Base-by-base conservation (phyloP, 2,797 vertebrate genomes). In the Mastacembelus armatus region DNA sequence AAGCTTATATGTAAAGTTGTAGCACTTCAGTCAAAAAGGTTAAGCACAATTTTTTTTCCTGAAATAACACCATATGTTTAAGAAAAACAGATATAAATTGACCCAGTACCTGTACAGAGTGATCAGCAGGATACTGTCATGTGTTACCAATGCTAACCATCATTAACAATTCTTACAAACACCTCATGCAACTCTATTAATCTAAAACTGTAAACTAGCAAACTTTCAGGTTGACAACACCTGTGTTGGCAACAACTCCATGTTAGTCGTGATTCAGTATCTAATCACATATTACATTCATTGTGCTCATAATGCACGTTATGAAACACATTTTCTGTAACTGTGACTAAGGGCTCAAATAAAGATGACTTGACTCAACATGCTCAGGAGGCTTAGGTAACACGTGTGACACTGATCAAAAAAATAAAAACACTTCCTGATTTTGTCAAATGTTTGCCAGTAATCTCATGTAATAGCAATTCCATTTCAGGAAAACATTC, bases 311-410 rank as follows among this genome's bases (percentile, higher is more conserved):
- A 33, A 29, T 24, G 7, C 35, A 59, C 36, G 67, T 84, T 88
- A 78, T 50, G 75, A 84, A 86, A 87, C 15, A 10, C 11, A 18
- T 5, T 71, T 50, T 77, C 39, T 61, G 73, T 11, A 72, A 72
- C 58, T 56, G 66, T 85, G 79, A 90, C 66, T 72, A 77, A 81
- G 14, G 55, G 32, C 42, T 72, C 16, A n/a, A 40, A 66, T 52
- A n/a, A 49, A 70, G 42, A 33, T 42, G 44, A 85, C 90, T 56
- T 80, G 87, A 85, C 69, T 16, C 38, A 79, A 83, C 90, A 73
- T 65, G 88, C 45, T 66, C 51, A 42, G 26, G 9, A 64, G 72
- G 68, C 75, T 85, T 86, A 70, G 70, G 74, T 58, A 68, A 71
- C 2, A 19, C 26, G 50, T 45, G 47, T 56, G 62, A 67, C 61